Percentiles rank a stretch among this genome's conserved stretches.
Conservation (phyloP, 2,797 vertebrate genomes). For the Sebastes hubbsi region DNA sequence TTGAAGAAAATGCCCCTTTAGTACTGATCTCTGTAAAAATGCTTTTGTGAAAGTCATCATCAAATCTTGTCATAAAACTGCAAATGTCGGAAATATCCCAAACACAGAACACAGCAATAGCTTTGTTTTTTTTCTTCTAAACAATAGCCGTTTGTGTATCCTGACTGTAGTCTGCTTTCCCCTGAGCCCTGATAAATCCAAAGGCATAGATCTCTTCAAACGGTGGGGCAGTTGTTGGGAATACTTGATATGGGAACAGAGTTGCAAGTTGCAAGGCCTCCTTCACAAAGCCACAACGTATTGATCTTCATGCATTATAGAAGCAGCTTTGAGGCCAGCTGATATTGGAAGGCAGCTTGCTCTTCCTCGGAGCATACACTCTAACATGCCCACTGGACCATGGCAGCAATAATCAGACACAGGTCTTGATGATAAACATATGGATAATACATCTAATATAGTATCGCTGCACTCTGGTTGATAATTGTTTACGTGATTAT, state of each 20-base stretch:
- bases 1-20: conserved; percentile 8
- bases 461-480: neutral
- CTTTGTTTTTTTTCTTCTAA: conserved; percentile 24
- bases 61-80: conserved; percentile 41
- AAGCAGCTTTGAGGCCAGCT: conserved; percentile 67
- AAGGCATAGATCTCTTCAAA: conserved; percentile 69
- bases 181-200: conserved; percentile 60
- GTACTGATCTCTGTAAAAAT: conserved; percentile 17
- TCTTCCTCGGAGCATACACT: conserved; percentile 43
- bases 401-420: conserved; percentile 68
- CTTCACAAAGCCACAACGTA: conserved; percentile 74
- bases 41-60: conserved; percentile 5
- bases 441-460: conserved; percentile 51
- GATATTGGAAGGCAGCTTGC: conserved; percentile 68
- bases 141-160: conserved; percentile 48
- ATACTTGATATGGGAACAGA: conserved; percentile 72
- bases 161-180: conserved; percentile 39
- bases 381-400: conserved; percentile 69
- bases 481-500: conserved; percentile 49
- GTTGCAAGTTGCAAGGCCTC: conserved; percentile 62
- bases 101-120: conserved; percentile 22
- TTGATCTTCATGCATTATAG: conserved; percentile 82
- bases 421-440: conserved; percentile 61
- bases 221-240: conserved; percentile 47
- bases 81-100: conserved; percentile 51